These are phyloP conservation scores for Latrodectus elegans DNA, from an alignment of 2,888 invertebrate genomes.

Conservation along the genomic window DNA sequence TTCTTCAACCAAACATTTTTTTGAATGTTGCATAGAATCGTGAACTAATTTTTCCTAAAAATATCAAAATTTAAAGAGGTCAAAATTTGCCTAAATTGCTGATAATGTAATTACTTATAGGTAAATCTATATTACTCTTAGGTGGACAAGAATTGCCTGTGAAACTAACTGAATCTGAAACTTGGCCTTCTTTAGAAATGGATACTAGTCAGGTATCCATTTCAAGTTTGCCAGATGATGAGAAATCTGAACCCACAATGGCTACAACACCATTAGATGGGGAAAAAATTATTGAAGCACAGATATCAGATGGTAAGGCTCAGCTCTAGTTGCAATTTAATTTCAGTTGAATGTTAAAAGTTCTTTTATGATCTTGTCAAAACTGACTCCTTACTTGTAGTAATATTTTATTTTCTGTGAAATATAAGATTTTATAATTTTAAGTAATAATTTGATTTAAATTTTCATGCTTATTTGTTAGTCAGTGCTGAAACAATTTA, in stretches of 20 bases:
- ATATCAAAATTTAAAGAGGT: no score
- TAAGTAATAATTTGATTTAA: no score
- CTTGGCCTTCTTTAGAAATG: constrained; percentile 71
- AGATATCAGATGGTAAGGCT: constrained; percentile 34
- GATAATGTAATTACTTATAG: no score
- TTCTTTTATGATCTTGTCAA: background rate
- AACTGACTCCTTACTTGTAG: no score
- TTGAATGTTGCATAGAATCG: no score
- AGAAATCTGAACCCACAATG: constrained; percentile 70
- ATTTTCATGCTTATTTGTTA: no score
- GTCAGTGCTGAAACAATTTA: no score
- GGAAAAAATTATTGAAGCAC: constrained; percentile 9
- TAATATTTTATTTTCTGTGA: no score
- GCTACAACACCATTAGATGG: constrained; percentile 42
- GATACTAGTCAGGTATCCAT: constrained; percentile 72
- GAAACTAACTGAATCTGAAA: constrained; percentile 68
- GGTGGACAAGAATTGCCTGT: constrained; percentile 42
- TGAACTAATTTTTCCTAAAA: no score
- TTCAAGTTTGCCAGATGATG: constrained; percentile 72
- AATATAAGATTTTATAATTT: no score
- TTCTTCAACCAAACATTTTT: no score
- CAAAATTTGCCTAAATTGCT: no score
- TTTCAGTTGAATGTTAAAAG: background rate
- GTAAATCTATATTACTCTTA: background rate
- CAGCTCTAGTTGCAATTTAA: background rate